A percentile compares a stretch with the other conserved stretches of the same genome.
Evolutionary conservation across 2,888 invertebrate species (phyloP).

Genomic region (Eugnorisma glareosa): DNA sequence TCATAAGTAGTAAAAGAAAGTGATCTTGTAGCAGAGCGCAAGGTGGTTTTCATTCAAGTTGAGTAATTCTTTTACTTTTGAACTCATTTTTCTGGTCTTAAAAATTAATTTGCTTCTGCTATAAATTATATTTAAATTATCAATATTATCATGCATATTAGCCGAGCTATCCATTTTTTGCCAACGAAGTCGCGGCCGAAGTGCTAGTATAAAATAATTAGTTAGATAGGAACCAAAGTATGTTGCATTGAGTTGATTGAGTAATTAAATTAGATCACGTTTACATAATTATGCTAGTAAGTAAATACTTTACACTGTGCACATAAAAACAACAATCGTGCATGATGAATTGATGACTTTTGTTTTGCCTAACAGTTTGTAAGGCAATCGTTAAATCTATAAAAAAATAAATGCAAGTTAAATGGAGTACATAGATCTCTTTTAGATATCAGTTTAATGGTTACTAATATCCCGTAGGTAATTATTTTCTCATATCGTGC

Average conservation of each 20-base stretch:
- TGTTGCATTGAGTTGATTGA: background rate
- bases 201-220: too few species aligned
- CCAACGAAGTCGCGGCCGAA: too few species aligned
- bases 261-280: slow-evolving; percentile 11
- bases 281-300: background rate
- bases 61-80: background rate
- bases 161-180: too few species aligned
- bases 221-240: background rate
- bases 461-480: background rate
- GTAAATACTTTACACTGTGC: background rate
- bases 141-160: too few species aligned
- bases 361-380: background rate
- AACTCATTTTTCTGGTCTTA: background rate
- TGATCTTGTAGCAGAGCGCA: background rate
- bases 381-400: background rate
- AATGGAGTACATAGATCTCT: background rate
- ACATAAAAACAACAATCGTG: background rate
- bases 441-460: slow-evolving; percentile 8
- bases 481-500: slow-evolving; percentile 3
- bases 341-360: background rate
- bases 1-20: slow-evolving; percentile 6
- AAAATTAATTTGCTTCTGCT: background rate
- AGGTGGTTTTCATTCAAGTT: background rate
- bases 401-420: background rate
- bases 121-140: too few species aligned